Percentiles rank a stretch among this genome's conserved stretches.
Evolutionary conservation across 2,113 vertebrate genomes (phyloP).

Genomic region (Gopherus evgoodei): DNA sequence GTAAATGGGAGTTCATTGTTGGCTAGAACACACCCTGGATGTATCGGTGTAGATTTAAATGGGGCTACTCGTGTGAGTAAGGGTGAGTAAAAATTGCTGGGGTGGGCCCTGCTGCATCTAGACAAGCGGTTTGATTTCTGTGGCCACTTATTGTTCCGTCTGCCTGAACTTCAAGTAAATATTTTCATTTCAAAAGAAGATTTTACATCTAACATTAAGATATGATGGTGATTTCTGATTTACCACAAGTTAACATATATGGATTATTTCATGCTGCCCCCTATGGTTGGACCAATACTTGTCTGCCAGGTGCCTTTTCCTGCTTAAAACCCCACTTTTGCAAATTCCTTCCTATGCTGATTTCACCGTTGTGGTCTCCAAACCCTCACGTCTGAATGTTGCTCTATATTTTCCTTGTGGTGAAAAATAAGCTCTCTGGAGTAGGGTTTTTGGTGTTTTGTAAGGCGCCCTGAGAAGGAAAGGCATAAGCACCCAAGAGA

Average conservation of each 20-base stretch:
- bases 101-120: fast-evolving
- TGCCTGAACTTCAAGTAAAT: neutral
- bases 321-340: neutral
- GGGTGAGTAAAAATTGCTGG: neutral
- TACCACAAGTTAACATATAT: neutral
- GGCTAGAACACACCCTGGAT: fast-evolving
- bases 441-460: neutral
- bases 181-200: neutral
- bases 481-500: neutral
- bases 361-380: neutral
- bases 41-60: neutral
- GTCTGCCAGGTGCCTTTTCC: neutral
- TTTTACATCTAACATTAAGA: neutral
- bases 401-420: neutral
- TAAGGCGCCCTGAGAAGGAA: neutral
- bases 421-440: neutral
- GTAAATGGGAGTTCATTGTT: fast-evolving
- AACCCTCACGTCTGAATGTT: neutral
- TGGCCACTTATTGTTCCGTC: fast-evolving
- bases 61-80: neutral
- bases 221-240: neutral
- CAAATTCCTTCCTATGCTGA: neutral
- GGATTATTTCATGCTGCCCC: constrained; percentile 60
- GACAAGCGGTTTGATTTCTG: neutral
- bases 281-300: constrained; percentile 43